Percentiles rank a stretch among this genome's conserved stretches.
Evolutionary conservation across 2,113 vertebrate genomes (phyloP).

Genomic region (Eleginops maclovinus): DNA sequence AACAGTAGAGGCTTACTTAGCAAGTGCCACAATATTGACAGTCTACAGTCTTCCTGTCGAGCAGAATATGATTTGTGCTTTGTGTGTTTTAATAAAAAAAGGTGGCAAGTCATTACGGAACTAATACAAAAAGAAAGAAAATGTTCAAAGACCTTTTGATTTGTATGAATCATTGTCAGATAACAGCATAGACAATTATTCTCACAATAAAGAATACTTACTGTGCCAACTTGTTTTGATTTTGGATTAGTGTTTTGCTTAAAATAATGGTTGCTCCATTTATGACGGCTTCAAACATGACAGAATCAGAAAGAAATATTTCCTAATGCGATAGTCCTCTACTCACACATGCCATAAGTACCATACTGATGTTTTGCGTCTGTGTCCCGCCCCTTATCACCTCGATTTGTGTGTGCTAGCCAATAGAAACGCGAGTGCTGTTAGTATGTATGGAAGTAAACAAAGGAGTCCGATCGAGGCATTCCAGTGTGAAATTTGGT

Average conservation of each 20-base stretch:
- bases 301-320: not conserved
- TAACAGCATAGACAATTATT: not conserved
- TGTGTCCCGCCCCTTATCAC: too few species aligned
- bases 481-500: too few species aligned
- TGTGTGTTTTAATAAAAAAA: conserved; percentile 13
- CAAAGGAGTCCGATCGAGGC: too few species aligned
- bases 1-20: conserved; percentile 1
- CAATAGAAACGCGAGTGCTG: too few species aligned
- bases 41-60: not conserved
- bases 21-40: conserved; percentile 35
- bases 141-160: conserved; percentile 1
- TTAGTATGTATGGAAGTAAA: too few species aligned
- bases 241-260: not conserved
- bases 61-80: too few species aligned
- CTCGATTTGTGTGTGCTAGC: too few species aligned
- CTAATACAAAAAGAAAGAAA: conserved; percentile 3
- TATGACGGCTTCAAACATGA: not conserved
- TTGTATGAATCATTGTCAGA: not conserved
- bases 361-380: too few species aligned
- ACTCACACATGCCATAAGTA: not conserved
- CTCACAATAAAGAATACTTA: not conserved
- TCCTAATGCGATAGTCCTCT: not conserved
- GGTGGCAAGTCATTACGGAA: not conserved
- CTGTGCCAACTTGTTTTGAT: not conserved
- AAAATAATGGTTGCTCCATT: not conserved